Conservation (phyloP, 2,113 vertebrate species). For the Channa argus region DNA sequence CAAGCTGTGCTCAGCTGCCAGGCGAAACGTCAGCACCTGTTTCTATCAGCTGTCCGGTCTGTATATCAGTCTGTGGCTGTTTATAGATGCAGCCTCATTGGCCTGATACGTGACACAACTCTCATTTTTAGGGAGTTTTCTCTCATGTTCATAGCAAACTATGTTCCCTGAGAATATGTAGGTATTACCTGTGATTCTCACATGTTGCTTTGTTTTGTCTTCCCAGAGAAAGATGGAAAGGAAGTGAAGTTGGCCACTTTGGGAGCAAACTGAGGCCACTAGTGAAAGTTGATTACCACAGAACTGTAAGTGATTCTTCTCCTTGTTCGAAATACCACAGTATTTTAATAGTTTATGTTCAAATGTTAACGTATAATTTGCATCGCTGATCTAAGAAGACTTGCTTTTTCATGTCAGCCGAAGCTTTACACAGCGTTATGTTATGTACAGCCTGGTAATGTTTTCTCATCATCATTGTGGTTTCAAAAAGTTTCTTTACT, state of each 20-base stretch:
- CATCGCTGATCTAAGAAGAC: background rate
- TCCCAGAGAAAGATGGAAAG: slow-evolving; percentile 52
- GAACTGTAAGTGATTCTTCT: slow-evolving; percentile 40
- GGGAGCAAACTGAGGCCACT: slow-evolving; percentile 22
- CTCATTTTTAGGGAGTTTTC: slow-evolving; percentile 4
- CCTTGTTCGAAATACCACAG: background rate
- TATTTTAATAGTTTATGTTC: background rate
- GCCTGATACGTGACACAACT: background rate
- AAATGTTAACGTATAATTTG: background rate
- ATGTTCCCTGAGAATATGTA: background rate
- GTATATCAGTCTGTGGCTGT: slow-evolving; percentile 29
- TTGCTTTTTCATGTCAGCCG: background rate
- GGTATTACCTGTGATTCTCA: background rate
- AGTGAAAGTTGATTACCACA: slow-evolving; percentile 44
- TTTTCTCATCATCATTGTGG: background rate
- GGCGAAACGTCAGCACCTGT: slow-evolving; percentile 65
- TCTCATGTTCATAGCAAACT: background rate
- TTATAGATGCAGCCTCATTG: slow-evolving; percentile 1
- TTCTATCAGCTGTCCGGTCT: slow-evolving; percentile 68
- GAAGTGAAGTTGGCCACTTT: slow-evolving; percentile 37
- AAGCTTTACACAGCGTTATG: background rate
- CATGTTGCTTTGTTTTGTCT: slow-evolving; percentile 16
- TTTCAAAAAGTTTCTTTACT: background rate
- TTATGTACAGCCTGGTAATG: background rate
- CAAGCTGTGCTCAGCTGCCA: slow-evolving; percentile 65